Evolutionary conservation across 2,888 invertebrate species (phyloP), one percentile per base, ranked within the genome.

Genomic region (Dynastes hyllus): DNA sequence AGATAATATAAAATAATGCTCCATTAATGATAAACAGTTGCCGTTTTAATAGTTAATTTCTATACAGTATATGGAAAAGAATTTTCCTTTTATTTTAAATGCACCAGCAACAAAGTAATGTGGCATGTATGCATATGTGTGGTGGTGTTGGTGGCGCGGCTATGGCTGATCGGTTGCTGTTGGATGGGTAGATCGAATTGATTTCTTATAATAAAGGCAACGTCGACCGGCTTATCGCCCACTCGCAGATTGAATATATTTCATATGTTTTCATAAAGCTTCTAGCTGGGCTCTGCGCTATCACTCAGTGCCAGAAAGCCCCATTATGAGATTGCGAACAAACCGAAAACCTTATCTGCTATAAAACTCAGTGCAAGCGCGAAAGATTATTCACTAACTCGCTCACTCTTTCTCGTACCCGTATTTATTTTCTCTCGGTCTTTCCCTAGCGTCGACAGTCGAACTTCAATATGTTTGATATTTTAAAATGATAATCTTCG

Each of bases 231-330:
- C 91, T 92, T 93, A 93, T 93, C 93, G 89, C 89, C 83, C 85
- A 89, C 89, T 89, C 90, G 90, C 92, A 92, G 92, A 92, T 92
- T 92, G 92, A 92, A 92, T 92, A 92, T 92, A 92, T 92, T 92
- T 92, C 92, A 92, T 91, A 91, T 91, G 89, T 89, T 89, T 89
- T 88, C 89, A 89, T 88, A 89, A 86, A 88, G 87, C 86, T 79
- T 83, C 83, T 82, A 82, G 84, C 83, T 83, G 84, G 85, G 84
- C 84, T 83, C 83, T 82, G 85, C 86, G 88, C 87, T 87, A 88
- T 88, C 87, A 88, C 85, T 87, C 86, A 87, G 86, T 84, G 85
- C 85, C 87, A 87, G 85, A 84, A 86, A 84, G 81, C 84, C 84
- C 83, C 84, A 84, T 85, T 83, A 82, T 83, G 82, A 83, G 79